Conservation (phyloP, 1,140 invertebrate species). For the Papilio xuthus region DNA sequence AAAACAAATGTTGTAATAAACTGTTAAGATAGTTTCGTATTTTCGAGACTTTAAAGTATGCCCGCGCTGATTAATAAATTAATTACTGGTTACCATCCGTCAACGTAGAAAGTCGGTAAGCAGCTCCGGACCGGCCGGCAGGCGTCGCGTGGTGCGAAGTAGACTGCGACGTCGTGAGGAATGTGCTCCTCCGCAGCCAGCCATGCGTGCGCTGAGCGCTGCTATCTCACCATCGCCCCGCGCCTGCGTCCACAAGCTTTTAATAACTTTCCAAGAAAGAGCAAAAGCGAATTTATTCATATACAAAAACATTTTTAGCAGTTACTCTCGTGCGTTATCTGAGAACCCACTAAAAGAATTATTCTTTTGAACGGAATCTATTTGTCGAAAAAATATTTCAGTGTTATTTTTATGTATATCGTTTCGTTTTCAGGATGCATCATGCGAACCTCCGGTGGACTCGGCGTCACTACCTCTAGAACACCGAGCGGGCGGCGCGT, state of each 20-base stretch:
- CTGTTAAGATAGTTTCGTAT: neutral
- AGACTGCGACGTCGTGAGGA: slow-evolving; percentile 73
- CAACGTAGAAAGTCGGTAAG: slow-evolving; percentile 80
- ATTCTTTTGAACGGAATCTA: neutral
- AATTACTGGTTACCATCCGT: slow-evolving; percentile 76
- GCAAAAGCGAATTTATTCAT: slow-evolving; percentile 22
- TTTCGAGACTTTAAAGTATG: slow-evolving; percentile 55
- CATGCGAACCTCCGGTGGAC: slow-evolving; percentile 88
- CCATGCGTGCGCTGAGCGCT: slow-evolving; percentile 56
- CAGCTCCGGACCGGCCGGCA: slow-evolving; percentile 56
- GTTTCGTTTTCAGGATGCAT: slow-evolving; percentile 84
- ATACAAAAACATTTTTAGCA: slow-evolving; percentile 1
- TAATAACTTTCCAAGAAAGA: slow-evolving; percentile 34
- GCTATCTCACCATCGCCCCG: slow-evolving; percentile 39
- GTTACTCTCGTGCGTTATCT: neutral
- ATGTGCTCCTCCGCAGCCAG: slow-evolving; percentile 57
- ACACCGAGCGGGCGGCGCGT: slow-evolving; percentile 86
- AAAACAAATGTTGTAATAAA: neutral
- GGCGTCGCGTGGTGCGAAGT: slow-evolving; percentile 62
- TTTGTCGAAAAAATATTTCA: neutral
- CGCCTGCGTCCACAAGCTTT: slow-evolving; percentile 10
- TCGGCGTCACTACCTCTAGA: slow-evolving; percentile 90
- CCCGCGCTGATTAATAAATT: slow-evolving; percentile 79
- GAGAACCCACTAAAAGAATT: neutral
- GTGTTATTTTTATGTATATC: slow-evolving; percentile 6